These are phyloP conservation scores for Ceratina australensis DNA, from an alignment of 1,140 invertebrate species.

Conservation along the genomic window DNA sequence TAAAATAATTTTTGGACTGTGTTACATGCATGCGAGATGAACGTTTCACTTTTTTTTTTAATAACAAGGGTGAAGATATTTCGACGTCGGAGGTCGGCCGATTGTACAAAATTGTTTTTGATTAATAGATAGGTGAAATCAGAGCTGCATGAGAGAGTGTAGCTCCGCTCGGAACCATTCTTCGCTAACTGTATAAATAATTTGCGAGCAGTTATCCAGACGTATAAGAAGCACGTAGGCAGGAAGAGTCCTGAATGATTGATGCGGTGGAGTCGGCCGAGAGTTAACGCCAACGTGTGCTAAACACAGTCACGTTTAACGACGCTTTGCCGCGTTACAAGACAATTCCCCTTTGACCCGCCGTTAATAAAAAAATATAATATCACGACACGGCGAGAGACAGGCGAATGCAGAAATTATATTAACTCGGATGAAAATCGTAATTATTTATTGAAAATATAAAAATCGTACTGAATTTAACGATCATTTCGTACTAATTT, in stretches of 20 bases:
- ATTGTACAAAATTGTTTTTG: no score
- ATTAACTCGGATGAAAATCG: background rate
- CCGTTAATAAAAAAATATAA: no score
- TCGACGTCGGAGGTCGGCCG: no score
- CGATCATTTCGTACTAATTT: no score
- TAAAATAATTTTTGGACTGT: no score
- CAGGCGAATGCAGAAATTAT: no score
- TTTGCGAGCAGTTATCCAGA: constrained; percentile 36
- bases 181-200: constrained; percentile 20
- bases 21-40: no score
- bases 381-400: background rate
- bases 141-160: background rate
- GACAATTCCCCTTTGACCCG: background rate
- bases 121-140: background rate
- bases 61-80: no score
- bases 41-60: no score
- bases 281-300: constrained; percentile 35
- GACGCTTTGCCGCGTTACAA: background rate
- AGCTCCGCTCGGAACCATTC: background rate
- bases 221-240: constrained; percentile 38
- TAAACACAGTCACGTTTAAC: background rate
- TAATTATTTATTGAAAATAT: no score
- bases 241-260: constrained; percentile 42
- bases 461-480: no score
- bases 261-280: constrained; percentile 16